Evolutionary conservation across 1,140 invertebrate genomes (phyloP).

Genomic region (Trissolcus basalis): DNA sequence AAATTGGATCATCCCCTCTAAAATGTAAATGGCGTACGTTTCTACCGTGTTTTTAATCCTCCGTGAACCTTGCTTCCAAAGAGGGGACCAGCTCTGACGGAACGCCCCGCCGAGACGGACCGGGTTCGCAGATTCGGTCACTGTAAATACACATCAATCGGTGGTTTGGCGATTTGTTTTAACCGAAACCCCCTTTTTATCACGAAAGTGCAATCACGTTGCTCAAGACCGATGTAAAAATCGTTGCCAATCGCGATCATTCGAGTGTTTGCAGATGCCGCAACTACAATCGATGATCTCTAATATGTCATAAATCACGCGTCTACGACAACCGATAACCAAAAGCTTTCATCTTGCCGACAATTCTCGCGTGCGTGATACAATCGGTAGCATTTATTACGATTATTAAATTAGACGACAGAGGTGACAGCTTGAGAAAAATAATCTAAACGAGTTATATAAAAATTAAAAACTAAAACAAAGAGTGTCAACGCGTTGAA

Average conservation of each 20-base stretch:
- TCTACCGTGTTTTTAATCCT: constrained; percentile 55
- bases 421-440: no score
- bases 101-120: not conserved
- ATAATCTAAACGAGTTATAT: no score
- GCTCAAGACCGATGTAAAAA: constrained; percentile 56
- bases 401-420: constrained; percentile 10
- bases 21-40: constrained; percentile 54
- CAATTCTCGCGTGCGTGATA: constrained; percentile 40
- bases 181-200: constrained; percentile 41
- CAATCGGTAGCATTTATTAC: constrained; percentile 45
- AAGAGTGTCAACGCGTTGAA: no score
- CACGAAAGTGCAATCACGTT: constrained; percentile 54
- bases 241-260: constrained; percentile 50
- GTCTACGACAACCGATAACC: constrained; percentile 35
- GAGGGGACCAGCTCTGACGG: constrained; percentile 39
- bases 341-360: constrained; percentile 47
- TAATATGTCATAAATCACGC: constrained; percentile 16
- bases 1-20: constrained; percentile 31
- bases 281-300: constrained; percentile 16
- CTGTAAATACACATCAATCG: constrained; percentile 54
- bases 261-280: constrained; percentile 24
- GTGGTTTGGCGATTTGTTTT: constrained; percentile 41
- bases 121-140: constrained; percentile 8
- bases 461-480: not conserved
- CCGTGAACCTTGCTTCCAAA: constrained; percentile 44